Base-by-base conservation (phyloP, 1,140 invertebrate species). In the Panagrolaimus sp. region DNA sequence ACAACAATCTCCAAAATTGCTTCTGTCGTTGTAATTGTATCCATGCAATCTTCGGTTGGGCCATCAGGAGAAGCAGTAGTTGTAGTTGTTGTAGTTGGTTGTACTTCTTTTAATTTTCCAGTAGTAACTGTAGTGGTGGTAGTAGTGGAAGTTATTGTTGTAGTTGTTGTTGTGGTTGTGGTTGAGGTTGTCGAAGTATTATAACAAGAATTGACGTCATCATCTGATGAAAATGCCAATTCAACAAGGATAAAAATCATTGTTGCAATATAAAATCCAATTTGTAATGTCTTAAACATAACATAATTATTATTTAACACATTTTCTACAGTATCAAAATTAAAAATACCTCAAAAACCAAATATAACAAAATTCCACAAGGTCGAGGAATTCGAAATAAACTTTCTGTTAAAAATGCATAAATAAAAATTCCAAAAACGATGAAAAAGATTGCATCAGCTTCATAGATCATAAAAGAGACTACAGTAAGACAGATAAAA, bases 161-260 rank as follows among this genome's bases (percentile, higher is more conserved):
- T 4, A 58, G 14, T 12, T 1, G 52, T 58, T 10, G 1, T 0
- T 24, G 21, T 2, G 14, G 52, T 26, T 3, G 8, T 9, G 17
- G 21, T 21, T 21, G 52, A 6, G 4, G 15, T 2, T 2, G 15
- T 58, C 4, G 52, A 58, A 26, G 10, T 17, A 21, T 58, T 28
- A 3, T 1, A 15, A 26, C 28, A 58, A 21, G 12, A 12, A 12
- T n/a, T 12, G 12, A 0, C 8, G 5, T 58, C 52, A 12, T 58
- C 52, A 17, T 58, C 15, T 1, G 52, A 12, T 28, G 52, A 28
- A 4, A 28, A 58, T n/a, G 21, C 52, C 52, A 58, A n/a, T 28
- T 26, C 52, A 28, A 58, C 52, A 26, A 58, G 28, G 14, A 58
- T 58, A 58, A 58, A 58, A 21, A 58, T 58, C 21, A 58, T 58